Conservation (phyloP, 92 coral and sea anemone species). For the Nematostella vectensis region DNA sequence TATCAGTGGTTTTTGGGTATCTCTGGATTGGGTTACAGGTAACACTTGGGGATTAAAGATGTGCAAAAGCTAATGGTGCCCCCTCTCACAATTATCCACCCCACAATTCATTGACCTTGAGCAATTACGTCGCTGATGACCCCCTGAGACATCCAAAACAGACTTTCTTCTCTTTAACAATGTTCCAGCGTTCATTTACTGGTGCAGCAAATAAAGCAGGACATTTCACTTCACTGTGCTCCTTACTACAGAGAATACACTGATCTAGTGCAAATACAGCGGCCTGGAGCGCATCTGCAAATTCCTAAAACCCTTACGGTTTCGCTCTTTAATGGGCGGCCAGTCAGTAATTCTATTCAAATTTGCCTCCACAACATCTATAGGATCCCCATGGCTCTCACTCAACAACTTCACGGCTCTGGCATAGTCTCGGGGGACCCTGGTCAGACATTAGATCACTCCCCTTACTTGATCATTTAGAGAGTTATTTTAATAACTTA, state of each 20-base stretch:
- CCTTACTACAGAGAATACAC: neutral
- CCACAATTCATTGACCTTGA: neutral
- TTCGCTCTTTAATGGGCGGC: slow-evolving; percentile 19
- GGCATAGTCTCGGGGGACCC: slow-evolving; percentile 31
- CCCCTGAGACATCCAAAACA: neutral
- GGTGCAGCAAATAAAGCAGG: neutral
- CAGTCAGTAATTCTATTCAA: slow-evolving; percentile 27
- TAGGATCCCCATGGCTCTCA: slow-evolving; percentile 42
- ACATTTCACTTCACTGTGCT: neutral
- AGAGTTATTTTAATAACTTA: too few species aligned
- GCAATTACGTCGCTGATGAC: neutral
- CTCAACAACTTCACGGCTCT: slow-evolving; percentile 29
- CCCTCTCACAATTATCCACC: neutral
- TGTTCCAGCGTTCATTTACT: neutral
- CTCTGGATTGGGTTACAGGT: too few species aligned
- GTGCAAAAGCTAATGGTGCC: neutral
- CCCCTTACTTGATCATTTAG: slow-evolving; percentile 33
- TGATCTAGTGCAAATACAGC: slow-evolving; percentile 40
- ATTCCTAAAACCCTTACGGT: slow-evolving; percentile 18
- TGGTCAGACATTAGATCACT: slow-evolving; percentile 25
- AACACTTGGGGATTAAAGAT: too few species aligned
- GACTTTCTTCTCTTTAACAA: neutral
- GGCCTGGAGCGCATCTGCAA: slow-evolving; percentile 41
- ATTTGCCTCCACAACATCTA: slow-evolving; percentile 42
- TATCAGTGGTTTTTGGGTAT: neutral